phyloP scores from a whole-genome alignment of 2,888 invertebrate genomes.

The Macaria notata region DNA sequence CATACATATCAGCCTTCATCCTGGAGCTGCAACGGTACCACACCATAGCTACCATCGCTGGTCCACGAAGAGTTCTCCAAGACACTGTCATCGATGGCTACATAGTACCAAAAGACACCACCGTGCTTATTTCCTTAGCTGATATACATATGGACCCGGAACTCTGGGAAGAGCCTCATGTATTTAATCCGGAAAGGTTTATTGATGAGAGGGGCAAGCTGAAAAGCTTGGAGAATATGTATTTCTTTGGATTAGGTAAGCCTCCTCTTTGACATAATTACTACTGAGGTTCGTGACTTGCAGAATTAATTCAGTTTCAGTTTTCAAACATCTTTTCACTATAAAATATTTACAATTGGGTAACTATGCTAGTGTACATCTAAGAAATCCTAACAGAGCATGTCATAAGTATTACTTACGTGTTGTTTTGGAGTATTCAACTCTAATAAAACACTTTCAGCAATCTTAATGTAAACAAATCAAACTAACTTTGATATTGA shows the following conservation, averaged over 20 bases:
- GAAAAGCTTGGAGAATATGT: slow-evolving; percentile 78
- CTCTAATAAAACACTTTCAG: too few species aligned
- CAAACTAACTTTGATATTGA: too few species aligned
- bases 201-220: slow-evolving; percentile 77
- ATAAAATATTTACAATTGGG: too few species aligned
- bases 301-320: too few species aligned
- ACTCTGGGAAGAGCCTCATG: slow-evolving; percentile 81
- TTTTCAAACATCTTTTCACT: too few species aligned
- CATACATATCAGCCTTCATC: slow-evolving; percentile 80
- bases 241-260: slow-evolving; percentile 86
- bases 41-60: slow-evolving; percentile 78
- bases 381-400: too few species aligned
- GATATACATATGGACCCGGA: slow-evolving; percentile 79
- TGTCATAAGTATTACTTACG: too few species aligned
- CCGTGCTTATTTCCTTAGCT: slow-evolving; percentile 76
- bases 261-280: slow-evolving; percentile 3
- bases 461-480: too few species aligned
- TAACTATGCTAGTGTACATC: too few species aligned
- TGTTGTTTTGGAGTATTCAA: too few species aligned
- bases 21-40: slow-evolving; percentile 82
- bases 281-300: too few species aligned
- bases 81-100: slow-evolving; percentile 65
- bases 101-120: slow-evolving; percentile 74
- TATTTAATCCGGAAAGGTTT: slow-evolving; percentile 85
- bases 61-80: slow-evolving; percentile 70